Conservation (phyloP, 2,797 vertebrate species). For the Rhinatrema bivittatum region DNA sequence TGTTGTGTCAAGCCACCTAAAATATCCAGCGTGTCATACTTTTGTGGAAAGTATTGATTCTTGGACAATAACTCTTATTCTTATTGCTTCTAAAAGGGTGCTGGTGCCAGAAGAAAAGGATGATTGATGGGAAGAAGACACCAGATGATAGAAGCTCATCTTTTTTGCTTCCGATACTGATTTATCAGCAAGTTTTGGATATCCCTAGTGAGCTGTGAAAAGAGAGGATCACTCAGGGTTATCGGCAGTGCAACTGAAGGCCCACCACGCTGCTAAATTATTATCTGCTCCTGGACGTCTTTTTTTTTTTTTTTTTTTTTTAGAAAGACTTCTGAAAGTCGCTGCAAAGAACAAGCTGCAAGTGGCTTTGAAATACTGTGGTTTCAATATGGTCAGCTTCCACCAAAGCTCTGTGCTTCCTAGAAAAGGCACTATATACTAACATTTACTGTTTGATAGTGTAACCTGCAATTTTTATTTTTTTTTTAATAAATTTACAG, state of each 20-base stretch:
- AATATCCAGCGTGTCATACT: slow-evolving; percentile 40
- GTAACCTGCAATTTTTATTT: slow-evolving; percentile 33
- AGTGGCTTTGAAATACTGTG: slow-evolving; percentile 11
- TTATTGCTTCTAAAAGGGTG: slow-evolving; percentile 68
- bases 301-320: too few relatives aligned
- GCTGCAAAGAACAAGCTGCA: slow-evolving; percentile 7
- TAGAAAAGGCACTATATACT: slow-evolving; percentile 35
- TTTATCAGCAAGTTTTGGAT: slow-evolving; percentile 49
- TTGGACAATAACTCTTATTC: slow-evolving; percentile 56
- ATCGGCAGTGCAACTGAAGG: slow-evolving; percentile 33
- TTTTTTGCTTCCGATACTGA: slow-evolving; percentile 51
- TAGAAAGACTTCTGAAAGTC: slow-evolving; percentile 29
- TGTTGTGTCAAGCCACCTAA: slow-evolving; percentile 38
- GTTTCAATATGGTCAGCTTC: slow-evolving; percentile 57
- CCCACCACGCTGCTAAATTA: slow-evolving; percentile 35
- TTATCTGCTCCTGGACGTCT: slow-evolving; percentile 27
- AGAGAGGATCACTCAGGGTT: slow-evolving; percentile 43
- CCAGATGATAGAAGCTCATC: slow-evolving; percentile 61
- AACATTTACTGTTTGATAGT: slow-evolving; percentile 16
- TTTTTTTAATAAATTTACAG: slow-evolving; percentile 31
- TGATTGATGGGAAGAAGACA: slow-evolving; percentile 76
- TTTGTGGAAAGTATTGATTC: slow-evolving; percentile 52
- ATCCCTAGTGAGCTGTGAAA: slow-evolving; percentile 26
- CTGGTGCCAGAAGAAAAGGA: slow-evolving; percentile 61
- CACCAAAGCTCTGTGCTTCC: slow-evolving; percentile 48